Percentiles rank a stretch among this genome's conserved stretches.
Conservation (phyloP, 2,888 invertebrate genomes). For the Hylaea fasciaria region DNA sequence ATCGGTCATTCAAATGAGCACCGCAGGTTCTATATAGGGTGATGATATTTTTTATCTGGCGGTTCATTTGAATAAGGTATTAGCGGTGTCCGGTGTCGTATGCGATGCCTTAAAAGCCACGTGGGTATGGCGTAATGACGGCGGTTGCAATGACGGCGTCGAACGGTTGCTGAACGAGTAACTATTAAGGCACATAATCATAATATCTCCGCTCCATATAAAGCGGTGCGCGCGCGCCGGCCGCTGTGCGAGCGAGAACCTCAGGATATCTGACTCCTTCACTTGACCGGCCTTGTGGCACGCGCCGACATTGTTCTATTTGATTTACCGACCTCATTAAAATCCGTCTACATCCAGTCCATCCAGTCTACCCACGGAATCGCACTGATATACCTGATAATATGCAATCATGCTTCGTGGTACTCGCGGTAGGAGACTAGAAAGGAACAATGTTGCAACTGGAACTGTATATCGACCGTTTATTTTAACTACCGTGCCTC, state of each 20-base stretch:
- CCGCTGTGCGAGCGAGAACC: constrained; percentile 63
- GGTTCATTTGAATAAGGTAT: constrained; percentile 71
- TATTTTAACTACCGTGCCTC: constrained; percentile 48
- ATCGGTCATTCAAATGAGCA: constrained; percentile 66
- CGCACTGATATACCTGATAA: constrained; percentile 37
- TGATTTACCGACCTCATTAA: constrained; percentile 73
- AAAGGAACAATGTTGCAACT: constrained; percentile 56
- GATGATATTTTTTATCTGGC: constrained; percentile 56
- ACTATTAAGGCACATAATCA: constrained; percentile 49
- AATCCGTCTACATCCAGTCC: constrained; percentile 57
- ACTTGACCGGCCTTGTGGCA: constrained; percentile 81
- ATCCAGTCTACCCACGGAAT: constrained; percentile 53
- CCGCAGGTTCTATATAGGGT: constrained; percentile 58
- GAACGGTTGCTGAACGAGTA: constrained; percentile 58
- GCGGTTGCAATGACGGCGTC: constrained; percentile 66
- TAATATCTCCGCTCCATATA: constrained; percentile 62
- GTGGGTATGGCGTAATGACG: constrained; percentile 58
- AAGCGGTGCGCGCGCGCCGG: constrained; percentile 47
- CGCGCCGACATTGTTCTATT: constrained; percentile 74
- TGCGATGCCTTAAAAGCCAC: constrained; percentile 46
- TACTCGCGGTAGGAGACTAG: constrained; percentile 42
- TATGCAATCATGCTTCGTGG: constrained; percentile 35
- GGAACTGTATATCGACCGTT: constrained; percentile 48
- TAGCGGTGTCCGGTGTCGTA: constrained; percentile 68
- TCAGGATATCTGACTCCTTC: constrained; percentile 68